These are phyloP conservation scores for Tadarida brasiliensis DNA, from an alignment of 2,797 vertebrate species.

Conservation along the genomic window DNA sequence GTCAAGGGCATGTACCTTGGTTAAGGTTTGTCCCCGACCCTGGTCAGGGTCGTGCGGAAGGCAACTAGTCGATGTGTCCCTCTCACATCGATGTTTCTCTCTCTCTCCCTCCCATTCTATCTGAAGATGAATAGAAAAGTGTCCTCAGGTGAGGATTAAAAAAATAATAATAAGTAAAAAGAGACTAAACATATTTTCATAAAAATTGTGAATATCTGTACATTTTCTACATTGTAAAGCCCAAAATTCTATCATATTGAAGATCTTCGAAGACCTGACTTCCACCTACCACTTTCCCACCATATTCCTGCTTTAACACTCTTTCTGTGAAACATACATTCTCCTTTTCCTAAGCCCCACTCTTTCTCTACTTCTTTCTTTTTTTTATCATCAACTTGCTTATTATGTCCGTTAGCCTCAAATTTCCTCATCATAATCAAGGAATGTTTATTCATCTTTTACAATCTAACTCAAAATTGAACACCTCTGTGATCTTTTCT, in stretches of 20 bases:
- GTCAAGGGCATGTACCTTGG: no score
- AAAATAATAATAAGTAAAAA: neutral
- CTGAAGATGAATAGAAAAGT: no score
- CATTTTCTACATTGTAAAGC: neutral
- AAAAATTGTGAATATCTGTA: neutral
- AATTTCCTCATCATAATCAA: neutral
- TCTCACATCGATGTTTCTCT: no score
- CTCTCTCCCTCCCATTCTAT: no score
- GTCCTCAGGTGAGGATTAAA: no score
- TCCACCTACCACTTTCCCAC: neutral
- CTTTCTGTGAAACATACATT: neutral
- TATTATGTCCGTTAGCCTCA: neutral
- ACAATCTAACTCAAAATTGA: neutral
- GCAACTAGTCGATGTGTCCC: no score
- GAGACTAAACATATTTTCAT: neutral
- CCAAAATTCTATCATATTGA: neutral
- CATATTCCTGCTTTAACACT: neutral
- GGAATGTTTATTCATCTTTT: neutral
- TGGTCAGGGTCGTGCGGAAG: no score
- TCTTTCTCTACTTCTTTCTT: neutral
- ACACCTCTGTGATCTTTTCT: conserved; percentile 5
- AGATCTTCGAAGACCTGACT: neutral
- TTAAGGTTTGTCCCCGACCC: no score
- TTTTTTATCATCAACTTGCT: neutral
- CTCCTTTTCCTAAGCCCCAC: neutral